Evolutionary conservation across 2,888 invertebrate genomes (phyloP), one percentile per base, ranked within the genome.

Genomic region (Priocnemis perturbator): DNA sequence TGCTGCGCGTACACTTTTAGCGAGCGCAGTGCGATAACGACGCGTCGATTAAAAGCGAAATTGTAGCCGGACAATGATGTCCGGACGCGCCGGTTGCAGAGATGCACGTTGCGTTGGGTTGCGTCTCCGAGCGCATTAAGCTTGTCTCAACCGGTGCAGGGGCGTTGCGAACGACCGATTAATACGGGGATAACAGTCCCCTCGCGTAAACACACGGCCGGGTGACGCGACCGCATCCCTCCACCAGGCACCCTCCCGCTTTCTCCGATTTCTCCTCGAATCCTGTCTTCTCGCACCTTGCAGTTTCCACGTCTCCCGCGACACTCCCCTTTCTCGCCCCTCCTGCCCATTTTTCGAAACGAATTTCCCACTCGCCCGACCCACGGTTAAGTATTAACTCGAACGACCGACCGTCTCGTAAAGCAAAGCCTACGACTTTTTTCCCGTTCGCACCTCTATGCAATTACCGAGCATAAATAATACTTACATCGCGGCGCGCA

Each of bases 171-270:
- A 71, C 72, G 72, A 70, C 76, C 79, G 85, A 82, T 85, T 85
- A 81, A 85, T 85, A 77, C 50, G 50, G 68, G 80, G 81, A 83
- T 85, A 82, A 83, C 82, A 84, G 77, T 50, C 50, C 17, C 17
- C 50, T 50, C 50, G 50, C 19, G 19, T 17, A 19, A 50, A 50
- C 17, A 11, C 50, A 19, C n/a, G 50, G 50, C 50, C 17, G 9
- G 4, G 50, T 50, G 19, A 19, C 50, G 19, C 17, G 19, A 50
- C 1, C 17, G 3, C 47, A 1, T 4, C 17, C 50, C 7, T n/a
- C 19, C 50, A 50, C 17, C 3, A n/a, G 50, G n/a, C 1, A 17
- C 19, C 14, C n/a, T 5, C 15, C 47, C 15, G n/a, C n/a, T 19
- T 9, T 50, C 14, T 50, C 19, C 50, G 19, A 50, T 50, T 47